Conservation (phyloP, 92 coral and sea anemone species). For the Paragorgia papillata region DNA sequence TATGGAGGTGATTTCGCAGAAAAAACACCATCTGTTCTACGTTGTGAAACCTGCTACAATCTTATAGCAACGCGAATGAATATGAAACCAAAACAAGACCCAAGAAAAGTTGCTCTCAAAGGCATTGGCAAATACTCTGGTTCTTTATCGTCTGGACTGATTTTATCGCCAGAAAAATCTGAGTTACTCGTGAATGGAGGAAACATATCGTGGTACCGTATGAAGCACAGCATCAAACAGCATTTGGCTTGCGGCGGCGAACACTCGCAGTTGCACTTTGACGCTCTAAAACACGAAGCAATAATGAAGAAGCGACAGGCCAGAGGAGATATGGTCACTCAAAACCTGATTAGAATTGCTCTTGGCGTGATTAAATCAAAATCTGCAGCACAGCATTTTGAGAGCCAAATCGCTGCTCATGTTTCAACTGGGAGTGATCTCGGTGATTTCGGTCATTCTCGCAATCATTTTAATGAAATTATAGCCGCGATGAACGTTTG, state of each 20-base stretch:
- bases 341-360: constrained; percentile 13
- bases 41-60: constrained; percentile 15
- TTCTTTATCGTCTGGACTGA: neutral
- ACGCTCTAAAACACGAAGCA: neutral
- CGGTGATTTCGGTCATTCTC: constrained; percentile 42
- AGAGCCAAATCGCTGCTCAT: constrained; percentile 17
- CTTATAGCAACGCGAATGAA: neutral
- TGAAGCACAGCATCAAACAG: neutral
- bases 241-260: constrained; percentile 6
- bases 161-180: constrained; percentile 3
- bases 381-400: constrained; percentile 21
- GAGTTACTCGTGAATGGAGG: neutral
- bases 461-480: constrained; percentile 44
- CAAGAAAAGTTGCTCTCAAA: neutral
- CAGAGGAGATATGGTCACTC: neutral
- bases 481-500: constrained; percentile 38
- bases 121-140: constrained; percentile 24
- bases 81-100: neutral
- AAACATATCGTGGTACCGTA: constrained; percentile 12
- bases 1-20: neutral
- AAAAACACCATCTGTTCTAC: neutral
- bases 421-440: constrained; percentile 33
- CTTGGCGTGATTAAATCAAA: constrained; percentile 8
- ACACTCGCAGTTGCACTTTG: constrained; percentile 13
- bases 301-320: neutral